Percentiles rank a stretch among this genome's conserved stretches.
phyloP scores from a whole-genome alignment of 2,888 invertebrate genomes.

The Pristionchus fissidentatus region DNA sequence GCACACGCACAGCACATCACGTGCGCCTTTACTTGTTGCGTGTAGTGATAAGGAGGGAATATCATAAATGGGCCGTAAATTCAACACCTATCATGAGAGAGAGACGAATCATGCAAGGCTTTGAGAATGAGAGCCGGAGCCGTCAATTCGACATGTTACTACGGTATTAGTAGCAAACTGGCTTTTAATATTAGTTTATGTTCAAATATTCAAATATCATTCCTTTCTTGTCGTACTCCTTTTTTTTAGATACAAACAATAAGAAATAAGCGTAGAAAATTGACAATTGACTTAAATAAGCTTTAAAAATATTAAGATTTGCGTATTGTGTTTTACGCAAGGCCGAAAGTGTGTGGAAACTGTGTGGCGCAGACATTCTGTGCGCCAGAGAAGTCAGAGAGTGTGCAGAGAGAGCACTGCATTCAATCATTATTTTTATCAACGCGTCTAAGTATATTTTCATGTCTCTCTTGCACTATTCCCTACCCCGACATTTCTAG shows the following conservation, averaged over 20 bases:
- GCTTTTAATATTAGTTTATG: neutral
- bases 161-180: neutral
- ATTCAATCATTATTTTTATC: constrained; percentile 45
- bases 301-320: neutral
- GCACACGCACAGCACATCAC: too few species aligned
- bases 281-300: neutral
- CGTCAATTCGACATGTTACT: neutral
- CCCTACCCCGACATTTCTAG: too few species aligned
- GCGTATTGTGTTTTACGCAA: neutral
- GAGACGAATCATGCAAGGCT: neutral
- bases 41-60: constrained; percentile 1
- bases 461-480: neutral
- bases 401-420: constrained; percentile 20
- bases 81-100: too few species aligned
- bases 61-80: too few species aligned
- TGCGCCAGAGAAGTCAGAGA: constrained; percentile 18
- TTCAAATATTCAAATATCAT: too few species aligned
- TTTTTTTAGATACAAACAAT: too few species aligned
- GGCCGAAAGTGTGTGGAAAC: neutral
- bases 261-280: neutral
- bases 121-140: neutral
- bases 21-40: constrained; percentile 8
- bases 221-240: too few species aligned
- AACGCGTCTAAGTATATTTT: neutral
- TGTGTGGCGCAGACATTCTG: neutral